Evolutionary conservation across 2,888 invertebrate species (phyloP).

Genomic region (Scaptomyza reducta): DNA sequence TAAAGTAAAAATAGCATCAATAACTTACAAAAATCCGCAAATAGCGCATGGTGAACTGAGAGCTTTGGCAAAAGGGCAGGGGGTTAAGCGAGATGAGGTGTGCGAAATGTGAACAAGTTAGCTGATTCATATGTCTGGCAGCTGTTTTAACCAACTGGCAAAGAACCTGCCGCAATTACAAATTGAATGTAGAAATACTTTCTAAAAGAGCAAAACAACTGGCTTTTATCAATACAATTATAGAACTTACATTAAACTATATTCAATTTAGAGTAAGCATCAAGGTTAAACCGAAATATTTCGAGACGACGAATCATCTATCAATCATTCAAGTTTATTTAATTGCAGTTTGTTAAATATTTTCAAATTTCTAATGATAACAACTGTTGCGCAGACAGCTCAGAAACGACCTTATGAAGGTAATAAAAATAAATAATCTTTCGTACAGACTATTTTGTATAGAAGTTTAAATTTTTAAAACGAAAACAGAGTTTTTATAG

Average conservation of each 20-base stretch:
- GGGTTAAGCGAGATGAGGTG: background rate
- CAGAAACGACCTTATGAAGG: background rate
- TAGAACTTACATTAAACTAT: background rate
- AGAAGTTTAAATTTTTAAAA: too few relatives aligned
- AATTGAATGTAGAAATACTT: background rate
- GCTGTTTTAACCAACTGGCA: slow-evolving; percentile 32
- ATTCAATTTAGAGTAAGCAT: too few relatives aligned
- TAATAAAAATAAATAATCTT: slow-evolving; percentile 1
- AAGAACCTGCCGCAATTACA: slow-evolving; percentile 28
- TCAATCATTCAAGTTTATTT: too few relatives aligned
- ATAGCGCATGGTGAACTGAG: background rate
- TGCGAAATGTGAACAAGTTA: slow-evolving; percentile 31
- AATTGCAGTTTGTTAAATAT: background rate
- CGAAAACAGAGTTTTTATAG: too few relatives aligned
- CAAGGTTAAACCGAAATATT: too few relatives aligned
- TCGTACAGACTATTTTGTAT: background rate
- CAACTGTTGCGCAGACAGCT: background rate
- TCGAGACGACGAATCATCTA: too few relatives aligned
- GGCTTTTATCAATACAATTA: too few relatives aligned
- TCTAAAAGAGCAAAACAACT: background rate
- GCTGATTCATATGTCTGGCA: slow-evolving; percentile 41
- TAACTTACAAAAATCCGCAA: background rate
- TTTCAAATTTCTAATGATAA: background rate
- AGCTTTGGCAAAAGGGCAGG: too few relatives aligned
- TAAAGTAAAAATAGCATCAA: slow-evolving; percentile 3